Conservation (phyloP, 1,140 invertebrate species). For the Drosophila cardini region DNA sequence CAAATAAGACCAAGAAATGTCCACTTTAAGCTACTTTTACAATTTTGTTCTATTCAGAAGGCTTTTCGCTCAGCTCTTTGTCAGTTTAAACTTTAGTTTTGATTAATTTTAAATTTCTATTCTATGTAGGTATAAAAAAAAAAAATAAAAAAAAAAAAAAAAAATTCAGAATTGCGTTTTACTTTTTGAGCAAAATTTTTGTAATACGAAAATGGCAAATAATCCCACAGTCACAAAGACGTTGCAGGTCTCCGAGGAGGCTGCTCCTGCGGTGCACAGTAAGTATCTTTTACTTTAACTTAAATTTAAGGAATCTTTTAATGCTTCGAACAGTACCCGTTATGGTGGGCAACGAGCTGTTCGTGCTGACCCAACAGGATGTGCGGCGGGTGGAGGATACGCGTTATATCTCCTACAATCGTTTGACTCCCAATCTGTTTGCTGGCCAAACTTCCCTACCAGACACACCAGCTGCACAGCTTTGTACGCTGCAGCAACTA, state of each 20-base stretch:
- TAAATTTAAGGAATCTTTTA: background rate
- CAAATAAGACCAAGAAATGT: background rate
- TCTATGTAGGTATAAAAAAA: background rate
- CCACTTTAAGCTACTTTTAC: background rate
- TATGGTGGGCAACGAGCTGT: slow-evolving; percentile 62
- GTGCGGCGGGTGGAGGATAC: slow-evolving; percentile 63
- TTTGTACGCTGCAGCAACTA: slow-evolving; percentile 2
- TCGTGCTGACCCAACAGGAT: slow-evolving; percentile 67
- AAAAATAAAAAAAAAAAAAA: background rate
- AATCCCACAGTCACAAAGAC: slow-evolving; percentile 34
- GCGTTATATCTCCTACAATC: slow-evolving; percentile 46
- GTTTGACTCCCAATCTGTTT: slow-evolving; percentile 20
- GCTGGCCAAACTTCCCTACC: background rate
- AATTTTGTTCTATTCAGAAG: background rate
- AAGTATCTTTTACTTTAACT: slow-evolving; percentile 10
- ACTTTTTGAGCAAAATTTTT: slow-evolving; percentile 11
- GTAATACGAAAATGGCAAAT: slow-evolving; percentile 40
- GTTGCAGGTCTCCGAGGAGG: slow-evolving; percentile 66
- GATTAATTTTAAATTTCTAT: background rate
- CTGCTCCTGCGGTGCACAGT: slow-evolving; percentile 58
- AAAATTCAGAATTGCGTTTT: background rate
- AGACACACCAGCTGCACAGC: background rate
- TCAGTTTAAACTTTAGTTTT: background rate
- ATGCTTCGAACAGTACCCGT: slow-evolving; percentile 45
- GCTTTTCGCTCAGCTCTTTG: background rate